phyloP scores from a whole-genome alignment of 1,140 invertebrate genomes.

The Caenorhabditis briggsae region DNA sequence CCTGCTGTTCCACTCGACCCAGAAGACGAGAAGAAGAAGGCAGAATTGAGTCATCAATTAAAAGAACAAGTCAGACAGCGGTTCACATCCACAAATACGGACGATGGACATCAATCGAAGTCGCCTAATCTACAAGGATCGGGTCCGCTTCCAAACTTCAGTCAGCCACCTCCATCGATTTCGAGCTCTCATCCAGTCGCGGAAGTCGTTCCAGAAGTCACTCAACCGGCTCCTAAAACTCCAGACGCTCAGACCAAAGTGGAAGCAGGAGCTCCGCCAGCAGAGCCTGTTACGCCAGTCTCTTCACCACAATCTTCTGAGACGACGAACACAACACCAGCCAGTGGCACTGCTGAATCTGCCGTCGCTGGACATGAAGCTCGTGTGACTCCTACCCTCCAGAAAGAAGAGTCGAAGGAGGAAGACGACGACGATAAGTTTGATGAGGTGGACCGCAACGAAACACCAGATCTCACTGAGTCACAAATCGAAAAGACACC shows the following conservation, averaged over 20 bases:
- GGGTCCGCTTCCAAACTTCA: not conserved
- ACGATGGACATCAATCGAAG: too few species aligned
- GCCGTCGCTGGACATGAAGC: not conserved
- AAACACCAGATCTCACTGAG: not conserved
- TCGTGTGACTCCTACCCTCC: conserved; percentile 1
- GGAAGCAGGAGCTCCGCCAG: not conserved
- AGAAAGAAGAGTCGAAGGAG: conserved; percentile 38
- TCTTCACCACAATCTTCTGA: conserved; percentile 17
- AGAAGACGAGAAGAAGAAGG: conserved; percentile 20
- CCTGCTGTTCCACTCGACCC: not conserved
- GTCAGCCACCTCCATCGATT: not conserved
- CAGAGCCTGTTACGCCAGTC: not conserved
- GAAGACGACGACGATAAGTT: conserved; percentile 29
- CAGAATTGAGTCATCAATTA: not conserved
- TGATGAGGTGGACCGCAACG: not conserved
- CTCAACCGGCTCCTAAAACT: conserved; percentile 10
- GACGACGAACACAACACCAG: not conserved
- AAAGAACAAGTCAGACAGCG: not conserved
- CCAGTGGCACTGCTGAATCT: conserved; percentile 6
- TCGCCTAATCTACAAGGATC: not conserved
- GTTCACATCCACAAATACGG: not conserved
- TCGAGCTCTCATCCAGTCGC: not conserved
- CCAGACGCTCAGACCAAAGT: conserved; percentile 5
- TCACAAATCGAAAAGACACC: conserved; percentile 10
- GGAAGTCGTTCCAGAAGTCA: not conserved